Base-by-base conservation (phyloP, 2,113 vertebrate genomes). In the Peromyscus californicus region DNA sequence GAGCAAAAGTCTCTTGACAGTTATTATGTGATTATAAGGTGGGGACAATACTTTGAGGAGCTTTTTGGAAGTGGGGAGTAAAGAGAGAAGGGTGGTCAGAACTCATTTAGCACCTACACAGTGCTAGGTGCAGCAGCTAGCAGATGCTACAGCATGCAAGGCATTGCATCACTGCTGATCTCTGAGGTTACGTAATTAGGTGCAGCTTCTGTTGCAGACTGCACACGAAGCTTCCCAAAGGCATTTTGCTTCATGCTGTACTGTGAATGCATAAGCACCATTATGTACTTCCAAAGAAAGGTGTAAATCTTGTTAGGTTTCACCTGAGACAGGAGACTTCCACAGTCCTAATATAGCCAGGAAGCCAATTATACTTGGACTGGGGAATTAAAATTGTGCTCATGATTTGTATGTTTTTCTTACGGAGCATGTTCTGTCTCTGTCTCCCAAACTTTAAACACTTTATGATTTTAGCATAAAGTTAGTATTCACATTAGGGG, bases 311-410 rank as follows among this genome's bases (percentile, higher is more conserved):
- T 31, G 4, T 79, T 74, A 45, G 17, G 51, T 72, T 84, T 72
- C 48, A 8, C 31, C 4, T 15, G 31, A 82, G 31, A 70, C 17
- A 11, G 15, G 3, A 88, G 33, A 85, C 11, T 85, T 85, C 54
- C 61, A n/a, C 7, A 51, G 67, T 74, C 79, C 29, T 61, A 59
- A 72, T 22, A 31, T 17, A 75, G 22, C 31, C 88, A 67, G 24
- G 54, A 48, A 67, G 39, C 39, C 59, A 26, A 48, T 63, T 79
- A 75, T 15, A 75, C 39, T 7, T 54, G 6, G 45, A 26, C 51
- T 91, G 51, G 36, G 92, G 39, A 80, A 88, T 65, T 78, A 70
- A 85, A 93, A 79, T 80, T 80, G 74, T 12, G 45, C 67, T 88
- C 7, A 76, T 67, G 19, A 59, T 84, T 86, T 75, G 54, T 84